These are phyloP conservation scores for Sebastes vulpes DNA, from an alignment of 2,797 vertebrate genomes.

Conservation along the genomic window DNA sequence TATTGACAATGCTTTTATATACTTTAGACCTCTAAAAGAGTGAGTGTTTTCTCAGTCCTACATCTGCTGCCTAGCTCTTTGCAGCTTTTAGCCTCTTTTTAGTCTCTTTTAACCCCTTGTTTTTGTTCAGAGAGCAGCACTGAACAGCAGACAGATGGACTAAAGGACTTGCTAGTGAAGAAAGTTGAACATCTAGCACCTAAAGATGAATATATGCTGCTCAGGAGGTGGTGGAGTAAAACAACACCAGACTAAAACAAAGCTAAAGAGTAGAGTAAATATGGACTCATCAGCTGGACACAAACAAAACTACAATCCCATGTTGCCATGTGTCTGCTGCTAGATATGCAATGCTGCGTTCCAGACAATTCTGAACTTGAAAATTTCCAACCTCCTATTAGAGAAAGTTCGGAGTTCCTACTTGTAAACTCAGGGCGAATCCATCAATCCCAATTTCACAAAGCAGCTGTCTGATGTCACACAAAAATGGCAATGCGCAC, in stretches of 20 bases:
- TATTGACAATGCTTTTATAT: neutral
- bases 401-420: too few relatives aligned
- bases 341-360: neutral
- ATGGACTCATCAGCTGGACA: neutral
- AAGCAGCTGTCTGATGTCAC: too few relatives aligned
- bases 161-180: neutral
- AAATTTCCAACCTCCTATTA: too few relatives aligned
- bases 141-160: neutral
- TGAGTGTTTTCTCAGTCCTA: neutral
- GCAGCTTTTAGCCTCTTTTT: neutral
- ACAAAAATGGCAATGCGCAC: too few relatives aligned
- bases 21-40: neutral
- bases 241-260: neutral
- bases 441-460: too few relatives aligned
- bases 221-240: neutral
- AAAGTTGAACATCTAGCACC: neutral
- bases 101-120: neutral
- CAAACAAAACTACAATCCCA: neutral
- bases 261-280: neutral
- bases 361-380: too few relatives aligned
- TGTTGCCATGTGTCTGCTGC: neutral
- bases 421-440: too few relatives aligned
- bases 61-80: neutral
- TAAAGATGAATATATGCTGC: neutral
- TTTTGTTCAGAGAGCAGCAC: neutral